Base-by-base conservation (phyloP, 2,888 invertebrate species). In the Iselma pallidipennis region DNA sequence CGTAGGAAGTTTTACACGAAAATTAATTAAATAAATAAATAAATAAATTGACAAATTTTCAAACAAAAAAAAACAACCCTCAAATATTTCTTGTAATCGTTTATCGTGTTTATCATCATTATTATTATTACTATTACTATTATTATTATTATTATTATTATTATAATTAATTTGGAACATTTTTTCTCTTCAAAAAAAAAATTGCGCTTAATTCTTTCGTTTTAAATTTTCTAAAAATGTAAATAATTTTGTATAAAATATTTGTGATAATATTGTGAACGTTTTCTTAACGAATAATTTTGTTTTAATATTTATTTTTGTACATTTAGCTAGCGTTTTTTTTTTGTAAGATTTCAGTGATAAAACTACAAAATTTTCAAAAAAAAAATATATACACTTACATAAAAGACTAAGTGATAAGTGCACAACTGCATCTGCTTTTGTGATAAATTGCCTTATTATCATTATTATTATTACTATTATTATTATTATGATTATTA, bases 1-100 rank as follows among this genome's bases (percentile, higher is more conserved):
- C 94, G 83, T 96, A 90, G 82, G 16, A 26, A 6, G 6, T 26
- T 26, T 6, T 49, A 49, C n/a, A n/a, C n/a, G n/a, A n/a, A n/a
- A n/a, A n/a, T n/a, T n/a, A n/a, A n/a, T n/a, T n/a, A n/a, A n/a
- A n/a, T n/a, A n/a, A n/a, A n/a, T n/a, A n/a, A n/a, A n/a, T n/a
- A n/a, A n/a, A n/a, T 49, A 4, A 21, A 19, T 21, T 5, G 2
- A 28, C 6, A 14, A 23, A 23, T 7, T 23, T 23, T n/a, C n/a
- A n/a, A n/a, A 25, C 12, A 51, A 23, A 28, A 28, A 26, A 28
- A n/a, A 25, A 26, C 50, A 2, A 12, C 29, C 26, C 25, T n/a
- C 1, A 3, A n/a, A n/a, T n/a, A n/a, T n/a, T n/a, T n/a, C n/a
- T n/a, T n/a, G n/a, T n/a, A n/a, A n/a, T n/a, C n/a, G n/a, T n/a